A percentile compares a stretch with the other conserved stretches of the same genome.
These are phyloP conservation scores for Hirtodrosophila cameraria DNA, from an alignment of 2,888 invertebrate genomes.

Conservation along the genomic window DNA sequence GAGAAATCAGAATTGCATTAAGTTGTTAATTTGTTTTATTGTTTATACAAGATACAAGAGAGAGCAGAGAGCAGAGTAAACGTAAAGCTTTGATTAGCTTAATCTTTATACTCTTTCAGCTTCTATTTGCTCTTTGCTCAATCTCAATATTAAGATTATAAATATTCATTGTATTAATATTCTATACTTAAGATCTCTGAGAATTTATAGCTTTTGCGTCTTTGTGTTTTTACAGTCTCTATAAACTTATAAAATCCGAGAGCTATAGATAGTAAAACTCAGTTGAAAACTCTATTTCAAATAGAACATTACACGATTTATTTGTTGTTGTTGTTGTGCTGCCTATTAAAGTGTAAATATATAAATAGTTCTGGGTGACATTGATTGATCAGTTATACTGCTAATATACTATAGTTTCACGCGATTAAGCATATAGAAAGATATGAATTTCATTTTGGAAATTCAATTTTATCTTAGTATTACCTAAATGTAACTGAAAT, in stretches of 20 bases:
- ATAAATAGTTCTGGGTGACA: not conserved
- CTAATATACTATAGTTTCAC: too few relatives aligned
- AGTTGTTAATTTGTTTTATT: too few relatives aligned
- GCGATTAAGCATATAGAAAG: too few relatives aligned
- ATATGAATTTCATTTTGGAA: too few relatives aligned
- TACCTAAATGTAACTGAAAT: too few relatives aligned
- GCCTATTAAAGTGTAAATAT: conserved; percentile 2
- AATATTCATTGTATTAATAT: not conserved
- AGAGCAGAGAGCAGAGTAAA: not conserved
- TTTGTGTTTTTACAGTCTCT: not conserved
- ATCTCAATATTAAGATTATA: too few relatives aligned
- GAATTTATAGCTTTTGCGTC: not conserved
- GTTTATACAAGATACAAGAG: not conserved
- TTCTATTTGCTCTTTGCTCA: too few relatives aligned
- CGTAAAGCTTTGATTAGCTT: too few relatives aligned
- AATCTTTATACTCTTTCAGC: not conserved
- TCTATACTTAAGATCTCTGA: not conserved
- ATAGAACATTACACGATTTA: not conserved
- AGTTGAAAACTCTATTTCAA: conserved; percentile 6
- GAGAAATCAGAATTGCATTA: not conserved
- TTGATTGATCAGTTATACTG: not conserved
- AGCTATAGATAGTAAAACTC: not conserved
- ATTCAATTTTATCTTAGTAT: too few relatives aligned
- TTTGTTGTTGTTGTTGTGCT: not conserved
- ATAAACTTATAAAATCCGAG: conserved; percentile 16